phyloP scores from a whole-genome alignment of 2,113 vertebrate species.

The Ondatra zibethicus region DNA sequence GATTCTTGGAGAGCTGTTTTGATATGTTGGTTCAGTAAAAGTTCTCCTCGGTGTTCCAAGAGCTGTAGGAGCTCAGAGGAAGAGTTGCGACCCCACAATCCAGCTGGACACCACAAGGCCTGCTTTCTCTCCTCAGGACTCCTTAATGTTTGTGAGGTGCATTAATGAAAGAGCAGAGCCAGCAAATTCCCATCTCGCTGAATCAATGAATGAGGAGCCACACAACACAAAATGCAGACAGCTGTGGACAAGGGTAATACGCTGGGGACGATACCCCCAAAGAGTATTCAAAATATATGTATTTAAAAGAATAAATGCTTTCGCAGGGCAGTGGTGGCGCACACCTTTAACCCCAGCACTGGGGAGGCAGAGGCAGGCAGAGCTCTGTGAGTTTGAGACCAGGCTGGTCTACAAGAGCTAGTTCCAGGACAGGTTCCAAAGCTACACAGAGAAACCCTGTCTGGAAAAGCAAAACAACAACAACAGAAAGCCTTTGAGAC shows the following conservation, averaged over 20 bases:
- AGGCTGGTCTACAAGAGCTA: no score
- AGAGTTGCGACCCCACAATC: rapidly evolving
- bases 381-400: no score
- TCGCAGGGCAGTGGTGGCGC: no score
- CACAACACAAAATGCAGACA: not conserved
- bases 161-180: not conserved
- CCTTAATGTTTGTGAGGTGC: not conserved
- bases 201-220: not conserved
- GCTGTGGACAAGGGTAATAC: not conserved
- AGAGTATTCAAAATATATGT: not conserved
- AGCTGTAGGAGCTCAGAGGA: not conserved
- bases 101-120: not conserved
- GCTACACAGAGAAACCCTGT: no score
- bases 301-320: not conserved
- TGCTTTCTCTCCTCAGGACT: not conserved
- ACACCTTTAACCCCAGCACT: no score
- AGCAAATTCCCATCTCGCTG: not conserved
- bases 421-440: no score
- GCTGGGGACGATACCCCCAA: not conserved
- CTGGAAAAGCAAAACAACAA: no score
- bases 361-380: no score
- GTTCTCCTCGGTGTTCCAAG: not conserved
- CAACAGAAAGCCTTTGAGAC: not conserved
- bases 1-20: not conserved
- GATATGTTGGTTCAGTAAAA: not conserved